Evolutionary conservation across 2,888 invertebrate species (phyloP).

Genomic region (Trichogramma evanescens): DNA sequence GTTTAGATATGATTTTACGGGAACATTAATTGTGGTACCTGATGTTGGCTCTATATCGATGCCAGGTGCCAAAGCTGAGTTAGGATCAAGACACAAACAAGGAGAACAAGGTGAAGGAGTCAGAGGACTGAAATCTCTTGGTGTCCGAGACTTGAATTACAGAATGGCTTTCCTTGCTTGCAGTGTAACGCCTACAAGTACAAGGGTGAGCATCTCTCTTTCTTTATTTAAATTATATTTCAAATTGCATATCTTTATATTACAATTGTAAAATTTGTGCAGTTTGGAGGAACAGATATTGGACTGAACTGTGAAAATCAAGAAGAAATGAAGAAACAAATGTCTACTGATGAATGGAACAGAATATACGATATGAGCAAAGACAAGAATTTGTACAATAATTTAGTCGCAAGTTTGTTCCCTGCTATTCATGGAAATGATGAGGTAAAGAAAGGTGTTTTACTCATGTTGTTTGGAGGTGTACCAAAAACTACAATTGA

Average conservation of each 20-base stretch:
- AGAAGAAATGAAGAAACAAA: conserved; percentile 86
- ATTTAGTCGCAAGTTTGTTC: conserved; percentile 85
- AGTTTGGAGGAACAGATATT: conserved; percentile 79
- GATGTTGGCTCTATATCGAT: conserved; percentile 82
- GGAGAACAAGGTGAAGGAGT: conserved; percentile 75
- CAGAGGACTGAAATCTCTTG: conserved; percentile 76
- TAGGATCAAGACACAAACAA: conserved; percentile 64
- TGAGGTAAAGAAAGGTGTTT: conserved; percentile 86
- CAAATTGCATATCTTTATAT: conserved; percentile 3
- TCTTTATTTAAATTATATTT: conserved; percentile 1
- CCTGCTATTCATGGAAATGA: conserved; percentile 96
- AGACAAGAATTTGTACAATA: conserved; percentile 82
- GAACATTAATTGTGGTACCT: conserved; percentile 87
- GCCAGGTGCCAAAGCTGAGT: conserved; percentile 82
- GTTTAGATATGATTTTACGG: conserved; percentile 40
- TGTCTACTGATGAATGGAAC: conserved; percentile 91
- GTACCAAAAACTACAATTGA: conserved; percentile 91
- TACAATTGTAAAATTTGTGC: conserved; percentile 16
- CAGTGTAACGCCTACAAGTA: conserved; percentile 79
- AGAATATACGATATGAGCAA: conserved; percentile 96
- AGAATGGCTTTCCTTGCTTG: conserved; percentile 91
- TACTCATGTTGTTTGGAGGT: conserved; percentile 95
- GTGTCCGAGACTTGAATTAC: conserved; percentile 78
- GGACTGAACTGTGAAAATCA: conserved; percentile 83
- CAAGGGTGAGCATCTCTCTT: conserved; percentile 51